Percentiles rank a stretch among this genome's conserved stretches.
Conservation (phyloP, 2,797 vertebrate species). For the Taeniopygia guttata region DNA sequence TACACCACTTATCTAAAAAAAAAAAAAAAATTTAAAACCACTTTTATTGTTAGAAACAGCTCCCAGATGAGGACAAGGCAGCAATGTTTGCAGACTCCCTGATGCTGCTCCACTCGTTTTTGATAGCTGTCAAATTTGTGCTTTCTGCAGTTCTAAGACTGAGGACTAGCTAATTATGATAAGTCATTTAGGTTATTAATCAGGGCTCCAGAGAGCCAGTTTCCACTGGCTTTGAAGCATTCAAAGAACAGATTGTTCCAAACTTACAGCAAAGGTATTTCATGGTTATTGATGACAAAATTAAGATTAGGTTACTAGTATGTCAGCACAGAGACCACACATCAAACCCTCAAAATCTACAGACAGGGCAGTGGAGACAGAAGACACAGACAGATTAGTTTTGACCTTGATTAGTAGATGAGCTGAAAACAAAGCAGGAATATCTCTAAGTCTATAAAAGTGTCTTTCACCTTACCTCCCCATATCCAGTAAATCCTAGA, state of each 20-base stretch:
- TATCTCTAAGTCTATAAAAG: not conserved
- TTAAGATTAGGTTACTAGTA: not conserved
- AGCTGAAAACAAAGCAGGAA: not conserved
- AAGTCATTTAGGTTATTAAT: conserved; percentile 24
- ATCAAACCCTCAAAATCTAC: not conserved
- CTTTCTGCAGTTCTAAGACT: not conserved
- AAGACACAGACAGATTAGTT: not conserved
- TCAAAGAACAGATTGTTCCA: not conserved
- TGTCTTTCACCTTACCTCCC: not conserved
- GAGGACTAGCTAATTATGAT: not conserved
- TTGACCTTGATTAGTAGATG: not conserved
- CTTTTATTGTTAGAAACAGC: not conserved
- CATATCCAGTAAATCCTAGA: not conserved
- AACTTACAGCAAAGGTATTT: not conserved
- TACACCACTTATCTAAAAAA: not conserved
- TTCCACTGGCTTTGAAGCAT: too few relatives aligned
- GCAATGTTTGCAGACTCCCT: not conserved
- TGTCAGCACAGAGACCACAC: not conserved
- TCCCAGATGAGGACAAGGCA: not conserved
- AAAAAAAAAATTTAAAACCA: not conserved
- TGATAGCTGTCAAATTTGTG: not conserved
- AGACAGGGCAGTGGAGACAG: not conserved
- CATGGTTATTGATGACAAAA: not conserved
- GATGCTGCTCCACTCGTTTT: not conserved
- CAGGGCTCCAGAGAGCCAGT: not conserved